phyloP scores from a whole-genome alignment of 2,797 vertebrate genomes.

The Crypturellus tataupa region DNA sequence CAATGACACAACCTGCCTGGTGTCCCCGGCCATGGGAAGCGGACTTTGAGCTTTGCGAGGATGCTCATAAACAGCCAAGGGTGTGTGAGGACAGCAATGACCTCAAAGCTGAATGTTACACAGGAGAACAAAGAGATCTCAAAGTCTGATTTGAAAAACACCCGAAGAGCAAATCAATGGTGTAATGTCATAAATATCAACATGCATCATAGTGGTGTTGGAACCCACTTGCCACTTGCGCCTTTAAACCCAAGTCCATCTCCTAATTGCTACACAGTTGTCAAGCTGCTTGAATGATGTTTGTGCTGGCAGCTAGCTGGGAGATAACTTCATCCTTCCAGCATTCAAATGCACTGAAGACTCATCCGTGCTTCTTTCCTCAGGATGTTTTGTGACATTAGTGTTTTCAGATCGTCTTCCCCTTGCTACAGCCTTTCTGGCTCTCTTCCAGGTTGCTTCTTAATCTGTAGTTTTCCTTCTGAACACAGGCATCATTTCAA shows the following conservation, averaged over 20 bases:
- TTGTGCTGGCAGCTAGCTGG: constrained; percentile 36
- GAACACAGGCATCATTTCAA: not conserved
- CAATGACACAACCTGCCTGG: constrained; percentile 39
- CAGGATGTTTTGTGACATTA: constrained; percentile 56
- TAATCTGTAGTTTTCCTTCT: not conserved
- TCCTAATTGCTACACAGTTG: not conserved
- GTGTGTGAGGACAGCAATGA: constrained; percentile 31
- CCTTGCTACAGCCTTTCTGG: constrained; percentile 36
- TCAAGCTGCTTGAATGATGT: not conserved
- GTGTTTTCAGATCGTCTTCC: constrained; percentile 18
- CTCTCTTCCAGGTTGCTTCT: constrained; percentile 30
- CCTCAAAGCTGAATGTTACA: constrained; percentile 39
- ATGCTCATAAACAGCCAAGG: constrained; percentile 63
- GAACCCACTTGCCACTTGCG: not conserved
- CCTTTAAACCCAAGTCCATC: not conserved
- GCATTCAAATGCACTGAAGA: constrained; percentile 7
- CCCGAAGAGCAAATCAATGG: not conserved
- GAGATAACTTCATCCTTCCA: constrained; percentile 16
- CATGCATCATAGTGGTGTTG: constrained; percentile 11
- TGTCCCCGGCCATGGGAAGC: constrained; percentile 50
- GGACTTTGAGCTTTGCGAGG: constrained; percentile 4
- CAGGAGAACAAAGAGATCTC: constrained; percentile 55
- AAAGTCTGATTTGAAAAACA: constrained; percentile 59
- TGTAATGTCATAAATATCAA: not conserved
- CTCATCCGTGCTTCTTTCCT: constrained; percentile 51